Percentiles rank a stretch among this genome's conserved stretches.
Conservation (phyloP, 2,888 invertebrate species). For the Ecdyonurus torrentis region DNA sequence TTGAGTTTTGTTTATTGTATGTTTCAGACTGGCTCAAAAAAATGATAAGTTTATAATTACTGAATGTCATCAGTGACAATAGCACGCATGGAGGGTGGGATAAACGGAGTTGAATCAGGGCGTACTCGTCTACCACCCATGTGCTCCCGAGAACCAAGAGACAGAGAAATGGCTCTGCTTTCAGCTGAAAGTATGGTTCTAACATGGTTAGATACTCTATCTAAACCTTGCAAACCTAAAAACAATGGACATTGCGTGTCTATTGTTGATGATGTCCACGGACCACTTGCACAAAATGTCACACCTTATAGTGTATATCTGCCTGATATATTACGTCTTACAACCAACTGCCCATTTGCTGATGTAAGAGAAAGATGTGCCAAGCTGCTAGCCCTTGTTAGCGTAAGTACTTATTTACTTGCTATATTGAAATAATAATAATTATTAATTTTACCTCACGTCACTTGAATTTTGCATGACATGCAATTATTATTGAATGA, state of each 20-base stretch:
- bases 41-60: neutral
- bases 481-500: too few relatives aligned
- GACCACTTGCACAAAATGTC: constrained; percentile 25
- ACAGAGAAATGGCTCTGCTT: constrained; percentile 32
- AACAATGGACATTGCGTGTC: constrained; percentile 12
- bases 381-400: constrained; percentile 36
- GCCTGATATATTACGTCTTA: constrained; percentile 37
- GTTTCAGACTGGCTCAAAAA: neutral
- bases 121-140: constrained; percentile 22
- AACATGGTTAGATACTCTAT: constrained; percentile 30
- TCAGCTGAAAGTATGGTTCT: constrained; percentile 34
- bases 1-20: too few relatives aligned
- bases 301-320: constrained; percentile 35
- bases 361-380: constrained; percentile 39
- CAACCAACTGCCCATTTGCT: constrained; percentile 39
- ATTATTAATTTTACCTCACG: too few relatives aligned
- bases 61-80: neutral
- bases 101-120: constrained; percentile 6
- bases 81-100: constrained; percentile 2
- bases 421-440: too few relatives aligned
- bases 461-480: too few relatives aligned
- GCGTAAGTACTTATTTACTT: constrained; percentile 32
- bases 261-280: neutral
- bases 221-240: neutral
- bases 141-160: constrained; percentile 33